Conservation (phyloP, 1,140 invertebrate genomes). For the Eriocheir sinensis region DNA sequence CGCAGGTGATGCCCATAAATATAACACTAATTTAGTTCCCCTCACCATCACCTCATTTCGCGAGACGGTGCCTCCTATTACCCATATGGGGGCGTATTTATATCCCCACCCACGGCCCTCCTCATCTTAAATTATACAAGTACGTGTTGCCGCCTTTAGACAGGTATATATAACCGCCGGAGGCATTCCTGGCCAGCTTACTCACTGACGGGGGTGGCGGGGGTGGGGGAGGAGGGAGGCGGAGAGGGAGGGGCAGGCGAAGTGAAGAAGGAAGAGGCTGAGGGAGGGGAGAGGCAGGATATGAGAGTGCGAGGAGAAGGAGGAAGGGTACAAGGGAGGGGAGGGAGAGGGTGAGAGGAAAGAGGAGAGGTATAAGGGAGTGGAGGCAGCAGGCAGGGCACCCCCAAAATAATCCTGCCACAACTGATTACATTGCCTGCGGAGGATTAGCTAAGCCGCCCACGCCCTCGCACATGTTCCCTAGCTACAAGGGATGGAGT, state of each 20-base stretch:
- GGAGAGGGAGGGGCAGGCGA: background rate
- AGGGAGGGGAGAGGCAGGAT: background rate
- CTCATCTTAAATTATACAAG: slow-evolving; percentile 15
- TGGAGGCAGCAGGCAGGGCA: background rate
- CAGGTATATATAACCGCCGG: background rate
- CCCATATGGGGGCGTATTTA: background rate
- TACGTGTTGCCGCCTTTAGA: slow-evolving; percentile 22
- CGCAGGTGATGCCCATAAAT: background rate
- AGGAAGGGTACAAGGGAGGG: too few species aligned
- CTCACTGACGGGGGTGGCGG: background rate
- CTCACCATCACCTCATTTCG: background rate
- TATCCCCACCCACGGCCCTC: background rate
- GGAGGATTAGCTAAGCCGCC: background rate
- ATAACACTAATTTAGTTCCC: background rate
- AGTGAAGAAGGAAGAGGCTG: background rate
- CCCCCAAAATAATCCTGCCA: background rate
- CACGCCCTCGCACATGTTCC: background rate
- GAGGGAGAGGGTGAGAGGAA: too few species aligned
- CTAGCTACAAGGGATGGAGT: too few species aligned
- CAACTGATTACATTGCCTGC: background rate
- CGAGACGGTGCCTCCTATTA: slow-evolving; percentile 8
- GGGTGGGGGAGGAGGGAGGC: background rate
- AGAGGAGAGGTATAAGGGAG: background rate
- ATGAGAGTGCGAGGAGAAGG: too few species aligned
- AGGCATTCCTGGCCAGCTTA: background rate